phyloP scores from a whole-genome alignment of 2,797 vertebrate species.

The Megaceryle alcyon region DNA sequence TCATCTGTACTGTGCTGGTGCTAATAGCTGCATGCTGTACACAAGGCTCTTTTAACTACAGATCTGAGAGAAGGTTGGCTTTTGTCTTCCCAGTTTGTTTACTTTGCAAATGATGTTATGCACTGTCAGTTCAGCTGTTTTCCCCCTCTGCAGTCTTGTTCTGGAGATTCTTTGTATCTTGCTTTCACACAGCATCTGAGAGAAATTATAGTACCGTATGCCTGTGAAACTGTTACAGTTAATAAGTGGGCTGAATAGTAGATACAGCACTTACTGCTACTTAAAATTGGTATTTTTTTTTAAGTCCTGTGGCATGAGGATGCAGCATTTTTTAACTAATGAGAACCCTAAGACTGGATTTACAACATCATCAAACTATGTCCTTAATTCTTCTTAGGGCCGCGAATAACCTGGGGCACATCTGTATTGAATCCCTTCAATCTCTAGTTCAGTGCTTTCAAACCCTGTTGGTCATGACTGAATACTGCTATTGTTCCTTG shows the following conservation, averaged over 20 bases:
- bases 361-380: background rate
- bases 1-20: background rate
- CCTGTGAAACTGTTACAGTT: background rate
- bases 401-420: background rate
- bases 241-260: background rate
- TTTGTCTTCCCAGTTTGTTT: conserved; percentile 29
- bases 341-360: background rate
- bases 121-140: background rate
- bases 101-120: conserved; percentile 17
- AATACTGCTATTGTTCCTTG: background rate
- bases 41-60: background rate
- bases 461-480: background rate
- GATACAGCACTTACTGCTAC: background rate
- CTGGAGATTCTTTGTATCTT: conserved; percentile 18
- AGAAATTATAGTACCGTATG: background rate
- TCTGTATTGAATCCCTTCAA: background rate
- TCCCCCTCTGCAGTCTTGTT: background rate
- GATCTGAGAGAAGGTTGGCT: conserved; percentile 13
- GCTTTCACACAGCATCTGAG: background rate
- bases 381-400: background rate
- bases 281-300: background rate
- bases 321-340: background rate
- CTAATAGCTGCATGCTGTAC: background rate
- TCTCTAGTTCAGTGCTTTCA: background rate
- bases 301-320: background rate